phyloP scores from a whole-genome alignment of 2,797 vertebrate genomes.

The Sebastolobus altivelis region DNA sequence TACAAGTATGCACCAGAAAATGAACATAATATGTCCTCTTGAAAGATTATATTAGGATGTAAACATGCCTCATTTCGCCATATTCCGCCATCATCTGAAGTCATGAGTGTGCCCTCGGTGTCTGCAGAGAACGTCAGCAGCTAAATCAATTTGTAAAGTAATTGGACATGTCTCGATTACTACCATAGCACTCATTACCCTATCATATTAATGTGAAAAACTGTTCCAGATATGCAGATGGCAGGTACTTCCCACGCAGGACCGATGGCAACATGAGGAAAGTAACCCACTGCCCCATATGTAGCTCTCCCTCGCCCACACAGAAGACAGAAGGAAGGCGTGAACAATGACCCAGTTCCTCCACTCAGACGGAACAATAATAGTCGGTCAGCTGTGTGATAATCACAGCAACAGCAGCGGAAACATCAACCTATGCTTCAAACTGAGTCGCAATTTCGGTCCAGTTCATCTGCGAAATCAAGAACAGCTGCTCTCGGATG shows the following conservation, averaged over 20 bases:
- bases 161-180: background rate
- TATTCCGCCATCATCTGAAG: background rate
- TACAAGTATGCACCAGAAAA: no score
- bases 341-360: slow-evolving; percentile 69
- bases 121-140: background rate
- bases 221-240: background rate
- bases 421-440: slow-evolving; percentile 38
- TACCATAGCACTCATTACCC: background rate
- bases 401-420: slow-evolving; percentile 48
- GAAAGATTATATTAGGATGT: background rate
- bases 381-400: slow-evolving; percentile 58
- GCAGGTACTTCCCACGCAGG: slow-evolving; percentile 9
- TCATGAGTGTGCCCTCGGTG: background rate
- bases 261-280: slow-evolving; percentile 8
- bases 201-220: background rate
- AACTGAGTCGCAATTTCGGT: slow-evolving; percentile 16
- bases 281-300: slow-evolving; percentile 54
- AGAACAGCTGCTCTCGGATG: slow-evolving; percentile 1
- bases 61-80: background rate
- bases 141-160: background rate
- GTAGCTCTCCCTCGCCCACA: slow-evolving; percentile 23
- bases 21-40: background rate
- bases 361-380: slow-evolving; percentile 35
- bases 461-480: slow-evolving; percentile 21
- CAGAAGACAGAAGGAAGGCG: slow-evolving; percentile 57